These are phyloP conservation scores for Anableps anableps DNA, from an alignment of 2,797 vertebrate genomes.

Conservation along the genomic window DNA sequence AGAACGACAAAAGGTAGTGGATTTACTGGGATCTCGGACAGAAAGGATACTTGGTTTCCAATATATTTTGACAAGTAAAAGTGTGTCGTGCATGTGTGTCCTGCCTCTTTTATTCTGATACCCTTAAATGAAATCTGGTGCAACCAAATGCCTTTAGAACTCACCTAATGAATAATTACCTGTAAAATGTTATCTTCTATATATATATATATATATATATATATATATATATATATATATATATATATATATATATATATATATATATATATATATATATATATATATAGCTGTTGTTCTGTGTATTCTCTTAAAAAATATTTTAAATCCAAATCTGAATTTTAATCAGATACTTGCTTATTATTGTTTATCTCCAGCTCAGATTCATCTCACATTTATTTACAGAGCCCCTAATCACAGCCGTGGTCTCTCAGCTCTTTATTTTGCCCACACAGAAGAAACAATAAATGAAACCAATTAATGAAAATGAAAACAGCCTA, in stretches of 20 bases:
- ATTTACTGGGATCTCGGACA: not conserved
- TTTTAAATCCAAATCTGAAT: constrained; percentile 31
- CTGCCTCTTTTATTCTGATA: not conserved
- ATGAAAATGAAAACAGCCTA: constrained; percentile 45
- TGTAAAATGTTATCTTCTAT: not conserved
- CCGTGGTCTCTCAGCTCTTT: constrained; percentile 33
- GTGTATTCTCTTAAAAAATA: constrained; percentile 6
- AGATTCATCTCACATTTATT: constrained; percentile 56
- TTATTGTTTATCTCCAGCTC: constrained; percentile 49
- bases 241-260: not conserved
- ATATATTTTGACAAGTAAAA: not conserved
- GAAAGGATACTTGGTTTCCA: not conserved
- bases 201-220: not conserved
- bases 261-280: not conserved
- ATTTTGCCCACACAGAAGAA: constrained; percentile 33
- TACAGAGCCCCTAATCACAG: constrained; percentile 43
- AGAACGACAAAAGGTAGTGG: not conserved
- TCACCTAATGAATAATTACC: not conserved
- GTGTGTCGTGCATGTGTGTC: too few relatives aligned
- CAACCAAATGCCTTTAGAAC: not conserved
- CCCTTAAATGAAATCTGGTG: not conserved
- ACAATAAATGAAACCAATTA: constrained; percentile 51
- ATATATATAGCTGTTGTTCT: not conserved
- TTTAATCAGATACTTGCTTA: constrained; percentile 34
- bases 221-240: not conserved